Conservation (phyloP, 2,888 invertebrate species). For the Trisateles emortualis region DNA sequence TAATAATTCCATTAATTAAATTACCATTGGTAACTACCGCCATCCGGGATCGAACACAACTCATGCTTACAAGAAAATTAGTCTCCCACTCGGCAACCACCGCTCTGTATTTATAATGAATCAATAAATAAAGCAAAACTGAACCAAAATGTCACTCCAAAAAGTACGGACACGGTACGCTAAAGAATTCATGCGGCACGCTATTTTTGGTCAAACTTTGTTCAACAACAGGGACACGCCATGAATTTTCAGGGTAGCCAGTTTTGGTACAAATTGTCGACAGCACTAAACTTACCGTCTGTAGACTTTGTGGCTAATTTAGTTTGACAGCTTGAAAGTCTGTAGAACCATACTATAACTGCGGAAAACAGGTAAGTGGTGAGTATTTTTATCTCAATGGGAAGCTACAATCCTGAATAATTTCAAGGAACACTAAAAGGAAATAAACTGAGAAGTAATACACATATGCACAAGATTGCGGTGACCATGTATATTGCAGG, state of each 20-base stretch:
- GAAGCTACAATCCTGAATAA: too few relatives aligned
- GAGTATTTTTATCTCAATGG: not conserved
- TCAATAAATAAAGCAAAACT: not conserved
- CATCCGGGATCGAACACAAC: too few relatives aligned
- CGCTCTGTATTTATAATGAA: too few relatives aligned
- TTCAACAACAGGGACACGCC: not conserved
- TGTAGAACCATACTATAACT: not conserved
- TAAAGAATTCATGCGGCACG: conserved; percentile 4
- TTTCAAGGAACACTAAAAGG: too few relatives aligned
- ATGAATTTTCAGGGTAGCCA: not conserved
- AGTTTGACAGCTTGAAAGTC: not conserved
- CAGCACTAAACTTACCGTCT: not conserved
- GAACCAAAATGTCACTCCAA: not conserved
- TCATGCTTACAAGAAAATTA: too few relatives aligned
- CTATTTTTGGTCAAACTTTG: conserved; percentile 4
- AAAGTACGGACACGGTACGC: not conserved
- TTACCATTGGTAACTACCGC: too few relatives aligned
- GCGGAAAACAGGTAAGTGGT: not conserved
- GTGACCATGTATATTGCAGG: too few relatives aligned
- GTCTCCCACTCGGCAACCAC: too few relatives aligned
- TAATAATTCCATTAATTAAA: too few relatives aligned
- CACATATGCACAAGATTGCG: too few relatives aligned
- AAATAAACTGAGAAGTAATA: too few relatives aligned
- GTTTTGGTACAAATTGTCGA: not conserved
- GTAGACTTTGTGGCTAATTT: not conserved